phyloP scores from a whole-genome alignment of 2,797 vertebrate genomes.

The Neostethus bicornis region DNA sequence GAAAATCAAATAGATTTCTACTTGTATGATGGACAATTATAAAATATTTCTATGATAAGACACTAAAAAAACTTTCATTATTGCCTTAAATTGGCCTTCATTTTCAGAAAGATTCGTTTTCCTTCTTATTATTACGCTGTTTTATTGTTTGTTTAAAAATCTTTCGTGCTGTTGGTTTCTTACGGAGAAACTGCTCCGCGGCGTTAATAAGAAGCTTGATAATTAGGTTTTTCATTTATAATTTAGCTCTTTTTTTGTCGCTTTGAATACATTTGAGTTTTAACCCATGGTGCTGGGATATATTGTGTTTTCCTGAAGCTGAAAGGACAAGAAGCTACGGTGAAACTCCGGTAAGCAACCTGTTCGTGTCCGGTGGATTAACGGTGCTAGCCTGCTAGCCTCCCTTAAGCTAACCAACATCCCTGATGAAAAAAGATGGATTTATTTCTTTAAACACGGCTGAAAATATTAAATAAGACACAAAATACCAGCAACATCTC shows the following conservation, averaged over 20 bases:
- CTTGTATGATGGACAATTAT: conserved; percentile 19
- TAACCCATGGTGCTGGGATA: conserved; percentile 42
- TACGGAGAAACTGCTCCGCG: conserved; percentile 33
- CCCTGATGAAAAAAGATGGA: no score
- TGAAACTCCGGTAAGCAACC: conserved; percentile 71
- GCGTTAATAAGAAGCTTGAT: conserved; percentile 20
- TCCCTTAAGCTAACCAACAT: conserved; percentile 14
- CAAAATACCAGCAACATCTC: no score
- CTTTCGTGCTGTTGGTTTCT: conserved; percentile 24
- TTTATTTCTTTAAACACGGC: no score
- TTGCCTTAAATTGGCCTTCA: conserved; percentile 28
- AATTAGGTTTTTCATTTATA: neutral
- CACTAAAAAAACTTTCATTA: neutral
- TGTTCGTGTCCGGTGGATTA: conserved; percentile 57
- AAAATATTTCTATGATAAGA: conserved; percentile 1
- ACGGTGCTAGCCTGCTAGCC: conserved; percentile 21
- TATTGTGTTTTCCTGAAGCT: neutral
- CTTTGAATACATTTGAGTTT: neutral
- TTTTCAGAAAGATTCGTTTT: conserved; percentile 9
- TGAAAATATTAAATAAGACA: no score
- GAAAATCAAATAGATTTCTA: conserved; percentile 33
- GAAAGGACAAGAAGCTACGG: conserved; percentile 30
- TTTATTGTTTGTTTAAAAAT: conserved; percentile 27
- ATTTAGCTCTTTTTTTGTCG: neutral
- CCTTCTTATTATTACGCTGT: neutral